phyloP scores from a whole-genome alignment of 2,888 invertebrate species.

The Camptogramma bilineatum region DNA sequence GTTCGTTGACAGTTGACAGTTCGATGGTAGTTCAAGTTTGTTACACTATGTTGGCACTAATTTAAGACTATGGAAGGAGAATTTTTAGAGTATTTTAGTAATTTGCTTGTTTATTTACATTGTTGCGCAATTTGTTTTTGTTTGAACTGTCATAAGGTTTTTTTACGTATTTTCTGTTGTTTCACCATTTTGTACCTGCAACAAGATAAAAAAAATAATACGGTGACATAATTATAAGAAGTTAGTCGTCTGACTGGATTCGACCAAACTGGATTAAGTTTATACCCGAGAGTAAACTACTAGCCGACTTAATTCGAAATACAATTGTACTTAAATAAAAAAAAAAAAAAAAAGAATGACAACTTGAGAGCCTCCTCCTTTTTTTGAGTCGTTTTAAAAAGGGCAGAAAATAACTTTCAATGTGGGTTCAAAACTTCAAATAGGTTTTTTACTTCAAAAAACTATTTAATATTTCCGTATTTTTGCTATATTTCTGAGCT shows the following conservation, averaged over 20 bases:
- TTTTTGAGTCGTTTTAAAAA: no score
- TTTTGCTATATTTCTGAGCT: background rate
- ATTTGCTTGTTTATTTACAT: slow-evolving; percentile 55
- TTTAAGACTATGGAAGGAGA: slow-evolving; percentile 50
- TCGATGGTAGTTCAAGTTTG: slow-evolving; percentile 34
- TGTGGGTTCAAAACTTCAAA: no score
- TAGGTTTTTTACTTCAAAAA: no score
- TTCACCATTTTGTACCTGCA: slow-evolving; percentile 73
- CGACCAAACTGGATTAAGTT: no score
- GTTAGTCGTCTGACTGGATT: no score
- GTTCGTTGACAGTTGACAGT: slow-evolving; percentile 16
- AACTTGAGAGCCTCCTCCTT: no score
- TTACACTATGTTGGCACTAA: slow-evolving; percentile 33
- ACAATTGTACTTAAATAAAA: no score
- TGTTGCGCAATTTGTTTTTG: slow-evolving; percentile 47
- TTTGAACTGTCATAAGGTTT: slow-evolving; percentile 58
- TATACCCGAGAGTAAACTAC: no score
- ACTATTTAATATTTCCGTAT: background rate
- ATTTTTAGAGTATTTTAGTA: slow-evolving; percentile 63
- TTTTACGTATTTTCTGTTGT: slow-evolving; percentile 70
- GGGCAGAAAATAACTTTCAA: no score
- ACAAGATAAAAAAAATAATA: slow-evolving; percentile 43
- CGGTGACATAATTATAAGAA: background rate
- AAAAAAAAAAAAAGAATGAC: no score
- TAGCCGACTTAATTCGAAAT: no score